These are phyloP conservation scores for Morbakka virulenta DNA, from an alignment of 30 jellyfish, hydroid and myxozoan species.

Conservation along the genomic window DNA sequence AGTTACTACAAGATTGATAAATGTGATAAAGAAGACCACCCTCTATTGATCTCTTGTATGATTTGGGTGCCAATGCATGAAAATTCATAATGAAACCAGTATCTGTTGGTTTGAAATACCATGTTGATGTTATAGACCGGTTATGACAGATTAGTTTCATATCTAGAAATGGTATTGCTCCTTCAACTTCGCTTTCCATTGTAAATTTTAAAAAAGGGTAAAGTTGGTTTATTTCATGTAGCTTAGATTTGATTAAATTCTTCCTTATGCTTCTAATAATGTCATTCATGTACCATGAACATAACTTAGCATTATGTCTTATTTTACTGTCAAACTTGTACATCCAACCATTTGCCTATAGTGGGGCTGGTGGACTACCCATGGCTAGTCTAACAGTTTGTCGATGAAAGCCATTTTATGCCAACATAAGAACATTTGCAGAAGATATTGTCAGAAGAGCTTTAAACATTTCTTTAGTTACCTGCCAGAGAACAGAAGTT, in stretches of 20 bases:
- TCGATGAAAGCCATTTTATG: constrained; percentile 18
- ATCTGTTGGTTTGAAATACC: constrained; percentile 26
- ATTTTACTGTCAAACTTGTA: constrained; percentile 15
- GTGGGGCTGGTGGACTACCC: constrained; percentile 53
- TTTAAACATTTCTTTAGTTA: constrained; percentile 6
- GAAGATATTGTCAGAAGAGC: constrained; percentile 28
- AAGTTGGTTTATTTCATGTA: constrained; percentile 16
- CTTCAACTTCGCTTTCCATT: too few relatives aligned
- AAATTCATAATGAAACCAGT: constrained; percentile 25
- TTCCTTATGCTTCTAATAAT: constrained; percentile 3
- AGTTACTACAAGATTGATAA: too few relatives aligned
- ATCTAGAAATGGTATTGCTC: constrained; percentile 29
- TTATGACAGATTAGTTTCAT: neutral
- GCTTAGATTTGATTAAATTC: constrained; percentile 1
- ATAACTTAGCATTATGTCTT: constrained; percentile 20
- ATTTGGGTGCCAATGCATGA: too few relatives aligned
- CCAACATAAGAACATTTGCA: constrained; percentile 8
- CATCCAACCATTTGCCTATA: constrained; percentile 35
- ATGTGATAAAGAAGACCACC: too few relatives aligned
- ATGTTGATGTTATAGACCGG: neutral
- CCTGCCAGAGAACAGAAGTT: constrained; percentile 28
- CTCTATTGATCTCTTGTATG: too few relatives aligned
- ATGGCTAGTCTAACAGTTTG: neutral
- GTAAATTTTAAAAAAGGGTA: constrained; percentile 34
- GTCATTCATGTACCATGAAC: too few relatives aligned